Percentiles rank a stretch among this genome's conserved stretches.
Evolutionary conservation across 2,113 vertebrate species (phyloP).

Genomic region (Lipotes vexillifer): DNA sequence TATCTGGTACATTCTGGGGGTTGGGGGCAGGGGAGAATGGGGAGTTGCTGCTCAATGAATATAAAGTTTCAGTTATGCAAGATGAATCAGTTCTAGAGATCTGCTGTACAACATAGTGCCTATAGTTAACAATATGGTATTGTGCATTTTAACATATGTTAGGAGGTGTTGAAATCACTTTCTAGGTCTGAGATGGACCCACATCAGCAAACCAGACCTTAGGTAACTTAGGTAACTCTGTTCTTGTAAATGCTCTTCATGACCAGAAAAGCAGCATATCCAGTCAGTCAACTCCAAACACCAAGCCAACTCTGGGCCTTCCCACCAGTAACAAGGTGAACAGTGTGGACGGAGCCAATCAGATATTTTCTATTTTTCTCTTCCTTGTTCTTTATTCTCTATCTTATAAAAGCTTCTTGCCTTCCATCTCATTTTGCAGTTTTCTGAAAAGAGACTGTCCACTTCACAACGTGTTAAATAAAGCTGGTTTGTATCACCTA

Average conservation of each 20-base stretch:
- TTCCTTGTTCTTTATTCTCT: neutral
- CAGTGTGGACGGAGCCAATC: neutral
- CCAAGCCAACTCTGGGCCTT: neutral
- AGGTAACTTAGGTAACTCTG: neutral
- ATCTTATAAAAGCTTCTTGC: neutral
- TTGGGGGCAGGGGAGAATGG: no score
- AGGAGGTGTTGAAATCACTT: neutral
- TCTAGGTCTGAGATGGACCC: no score
- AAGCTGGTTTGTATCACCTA: neutral
- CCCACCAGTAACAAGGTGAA: neutral
- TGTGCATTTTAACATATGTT: neutral
- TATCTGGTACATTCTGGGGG: neutral
- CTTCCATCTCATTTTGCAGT: neutral
- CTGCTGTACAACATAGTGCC: accelerated
- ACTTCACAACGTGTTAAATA: neutral
- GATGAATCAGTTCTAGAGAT: neutral
- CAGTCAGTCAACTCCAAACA: neutral
- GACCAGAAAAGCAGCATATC: neutral
- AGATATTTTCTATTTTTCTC: neutral
- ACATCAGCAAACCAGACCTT: neutral
- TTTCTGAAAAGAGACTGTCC: neutral
- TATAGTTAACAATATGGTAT: neutral
- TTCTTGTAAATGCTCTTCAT: neutral
- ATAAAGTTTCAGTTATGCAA: neutral
- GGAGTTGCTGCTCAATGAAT: neutral